Evolutionary conservation across 1,140 invertebrate species (phyloP), one percentile per base, ranked within the genome.

Genomic region (Zaprionus africanus): DNA sequence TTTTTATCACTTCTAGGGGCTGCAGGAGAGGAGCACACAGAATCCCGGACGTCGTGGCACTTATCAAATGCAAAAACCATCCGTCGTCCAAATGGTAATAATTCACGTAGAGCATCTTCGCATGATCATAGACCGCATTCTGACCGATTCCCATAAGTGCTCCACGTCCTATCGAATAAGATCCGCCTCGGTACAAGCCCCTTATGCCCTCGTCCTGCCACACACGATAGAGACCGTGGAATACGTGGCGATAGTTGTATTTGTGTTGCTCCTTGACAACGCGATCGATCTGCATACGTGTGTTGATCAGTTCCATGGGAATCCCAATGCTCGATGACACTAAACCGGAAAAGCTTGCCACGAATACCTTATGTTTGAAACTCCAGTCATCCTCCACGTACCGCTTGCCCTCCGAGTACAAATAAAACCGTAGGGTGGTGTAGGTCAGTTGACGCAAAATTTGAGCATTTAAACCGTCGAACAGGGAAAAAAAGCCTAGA

Each of bases 81-180:
- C 56, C 70, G 12, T 82, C 43, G 1, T 71, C 56, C 1, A 65
- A 12, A 0, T 69, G 11, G 2, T 74, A 64, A 1, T 34, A 24
- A 2, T 26, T 2, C 56, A 67, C 61, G 26, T 71, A 82, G 0
- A 41, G 3, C 13, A 49, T 31, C 36, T 87, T 87, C 15, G 66
- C 57, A 77, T 88, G 80, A 76, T 87, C 84, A 17, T 87, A 87
- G 7, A 75, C 24, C 0, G 78, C 84, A 71, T 74, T 81, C 22
- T 87, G 84, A 12, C 83, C 74, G 17, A 86, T 57, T 1, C 68
- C 76, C 12, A 54, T 3, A 1, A 78, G 5, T 1, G 58, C 65
- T 5, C 71, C 63, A 7, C 78, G 56, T 0, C 54, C 5, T 0
- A 53, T 57, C 0, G 83, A 65, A 2, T 59, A 54, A 0, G 36